Percentiles rank a stretch among this genome's conserved stretches.
Conservation (phyloP, 2,888 invertebrate genomes). For the Gonocerus acuteangulatus region DNA sequence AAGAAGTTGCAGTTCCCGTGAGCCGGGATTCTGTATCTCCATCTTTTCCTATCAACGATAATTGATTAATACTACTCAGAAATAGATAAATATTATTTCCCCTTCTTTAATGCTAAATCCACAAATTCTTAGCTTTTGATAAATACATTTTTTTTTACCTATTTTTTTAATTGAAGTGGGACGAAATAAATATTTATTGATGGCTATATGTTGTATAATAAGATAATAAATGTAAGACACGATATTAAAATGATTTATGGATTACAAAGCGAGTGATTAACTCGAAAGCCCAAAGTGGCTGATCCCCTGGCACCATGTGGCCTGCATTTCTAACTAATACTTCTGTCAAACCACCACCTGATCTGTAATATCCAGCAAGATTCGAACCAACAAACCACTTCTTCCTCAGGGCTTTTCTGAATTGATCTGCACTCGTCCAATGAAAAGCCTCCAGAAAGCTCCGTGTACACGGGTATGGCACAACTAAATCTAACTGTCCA, state of each 20-base stretch:
- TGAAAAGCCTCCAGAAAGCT: slow-evolving; percentile 65
- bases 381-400: slow-evolving; percentile 58
- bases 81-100: too few relatives aligned
- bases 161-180: too few relatives aligned
- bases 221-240: too few relatives aligned
- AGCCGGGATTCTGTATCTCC: too few relatives aligned
- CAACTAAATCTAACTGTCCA: slow-evolving; percentile 85
- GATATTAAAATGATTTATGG: slow-evolving; percentile 46
- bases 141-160: too few relatives aligned
- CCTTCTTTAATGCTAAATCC: too few relatives aligned
- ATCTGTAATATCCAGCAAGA: slow-evolving; percentile 68
- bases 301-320: slow-evolving; percentile 73
- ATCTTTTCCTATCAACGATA: too few relatives aligned
- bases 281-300: slow-evolving; percentile 68
- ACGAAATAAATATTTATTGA: too few relatives aligned
- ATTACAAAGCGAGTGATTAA: slow-evolving; percentile 62
- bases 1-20: too few relatives aligned
- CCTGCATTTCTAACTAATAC: slow-evolving; percentile 70
- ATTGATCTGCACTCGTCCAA: slow-evolving; percentile 59
- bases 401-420: slow-evolving; percentile 56
- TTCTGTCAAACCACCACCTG: slow-evolving; percentile 63
- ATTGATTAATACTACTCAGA: too few relatives aligned
- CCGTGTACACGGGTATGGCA: slow-evolving; percentile 76
- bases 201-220: too few relatives aligned
- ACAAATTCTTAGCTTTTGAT: too few relatives aligned